Conservation (phyloP, 2,888 invertebrate genomes). For the Idaea biselata region DNA sequence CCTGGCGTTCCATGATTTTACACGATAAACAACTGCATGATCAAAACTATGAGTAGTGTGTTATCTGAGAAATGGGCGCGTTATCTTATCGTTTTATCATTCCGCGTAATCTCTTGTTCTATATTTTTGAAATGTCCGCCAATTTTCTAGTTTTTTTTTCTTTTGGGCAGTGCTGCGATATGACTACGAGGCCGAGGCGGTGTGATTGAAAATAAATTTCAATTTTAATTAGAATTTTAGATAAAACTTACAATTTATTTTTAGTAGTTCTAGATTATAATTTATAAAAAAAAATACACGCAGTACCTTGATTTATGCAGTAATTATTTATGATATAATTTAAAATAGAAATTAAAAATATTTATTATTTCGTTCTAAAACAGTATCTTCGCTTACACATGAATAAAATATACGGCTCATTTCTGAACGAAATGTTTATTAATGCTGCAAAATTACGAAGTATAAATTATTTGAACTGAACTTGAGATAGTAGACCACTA, state of each 20-base stretch:
- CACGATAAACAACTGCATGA: constrained; percentile 64
- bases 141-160: constrained; percentile 12
- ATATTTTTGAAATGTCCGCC: constrained; percentile 69
- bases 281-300: too few species aligned
- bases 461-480: neutral
- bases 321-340: too few species aligned
- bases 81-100: constrained; percentile 75
- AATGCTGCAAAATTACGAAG: constrained; percentile 31
- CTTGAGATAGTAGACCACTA: neutral
- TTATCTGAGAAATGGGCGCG: constrained; percentile 63
- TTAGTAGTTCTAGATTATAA: too few species aligned
- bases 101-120: constrained; percentile 66
- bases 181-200: too few species aligned
- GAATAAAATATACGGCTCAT: constrained; percentile 11
- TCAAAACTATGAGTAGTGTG: constrained; percentile 51
- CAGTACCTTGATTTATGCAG: too few species aligned
- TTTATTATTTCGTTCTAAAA: neutral
- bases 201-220: too few species aligned
- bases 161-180: too few species aligned
- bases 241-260: too few species aligned
- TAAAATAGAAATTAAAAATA: too few species aligned
- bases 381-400: neutral
- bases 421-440: constrained; percentile 44
- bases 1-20: constrained; percentile 57
- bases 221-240: too few species aligned